These are phyloP conservation scores for Atopsyche davidsoni DNA, from an alignment of 1,140 invertebrate genomes.

Conservation along the genomic window DNA sequence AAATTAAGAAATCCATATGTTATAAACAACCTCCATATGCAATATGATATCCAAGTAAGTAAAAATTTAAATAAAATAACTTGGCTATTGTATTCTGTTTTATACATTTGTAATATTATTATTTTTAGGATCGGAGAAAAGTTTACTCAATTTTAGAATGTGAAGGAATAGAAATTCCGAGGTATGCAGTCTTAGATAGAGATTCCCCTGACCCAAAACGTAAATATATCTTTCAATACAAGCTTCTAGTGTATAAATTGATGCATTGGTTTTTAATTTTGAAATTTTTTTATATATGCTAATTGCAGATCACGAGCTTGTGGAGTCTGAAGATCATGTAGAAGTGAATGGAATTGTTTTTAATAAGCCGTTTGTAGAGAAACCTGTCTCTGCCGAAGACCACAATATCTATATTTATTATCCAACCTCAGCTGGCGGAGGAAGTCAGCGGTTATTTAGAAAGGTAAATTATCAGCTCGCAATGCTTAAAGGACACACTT, in stretches of 20 bases:
- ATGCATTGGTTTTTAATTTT: not conserved
- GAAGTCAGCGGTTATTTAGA: conserved; percentile 93
- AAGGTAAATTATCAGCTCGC: too few species aligned
- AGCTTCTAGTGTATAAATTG: too few species aligned
- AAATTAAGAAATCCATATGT: conserved; percentile 92
- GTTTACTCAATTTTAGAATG: conserved; percentile 92
- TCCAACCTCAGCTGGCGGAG: conserved; percentile 95
- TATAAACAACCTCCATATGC: conserved; percentile 98
- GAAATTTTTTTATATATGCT: conserved; percentile 14
- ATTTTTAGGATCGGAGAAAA: conserved; percentile 72
- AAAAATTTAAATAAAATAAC: conserved; percentile 10
- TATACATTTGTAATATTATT: conserved; percentile 26
- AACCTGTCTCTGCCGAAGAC: conserved; percentile 94
- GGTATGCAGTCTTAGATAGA: conserved; percentile 94
- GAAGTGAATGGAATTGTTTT: conserved; percentile 96
- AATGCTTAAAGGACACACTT: too few species aligned
- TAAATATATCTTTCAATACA: conserved; percentile 41
- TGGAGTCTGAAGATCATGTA: conserved; percentile 97
- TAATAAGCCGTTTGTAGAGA: conserved; percentile 99
- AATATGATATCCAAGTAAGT: conserved; percentile 88
- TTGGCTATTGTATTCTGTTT: conserved; percentile 17
- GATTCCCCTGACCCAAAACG: conserved; percentile 87
- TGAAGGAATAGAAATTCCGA: conserved; percentile 94
- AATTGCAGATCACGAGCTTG: conserved; percentile 77
- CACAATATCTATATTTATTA: conserved; percentile 99